These are phyloP conservation scores for Gastrophryne carolinensis DNA, from an alignment of 2,797 vertebrate species.

Conservation along the genomic window DNA sequence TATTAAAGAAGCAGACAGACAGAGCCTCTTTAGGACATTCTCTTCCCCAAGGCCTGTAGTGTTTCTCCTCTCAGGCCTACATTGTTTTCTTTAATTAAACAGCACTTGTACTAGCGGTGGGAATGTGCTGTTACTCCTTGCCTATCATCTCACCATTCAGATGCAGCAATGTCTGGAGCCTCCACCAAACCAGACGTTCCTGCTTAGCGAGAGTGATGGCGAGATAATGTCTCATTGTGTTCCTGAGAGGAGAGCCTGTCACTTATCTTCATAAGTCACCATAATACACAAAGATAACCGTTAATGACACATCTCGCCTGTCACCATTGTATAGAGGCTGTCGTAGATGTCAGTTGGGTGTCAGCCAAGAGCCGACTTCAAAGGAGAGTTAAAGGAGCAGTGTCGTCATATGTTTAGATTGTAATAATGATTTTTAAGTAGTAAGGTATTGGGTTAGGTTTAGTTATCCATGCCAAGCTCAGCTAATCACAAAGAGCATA, in stretches of 20 bases:
- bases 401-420: too few relatives aligned
- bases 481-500: too few relatives aligned
- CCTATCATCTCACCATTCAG: not conserved
- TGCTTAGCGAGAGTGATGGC: slow-evolving; percentile 9
- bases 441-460: too few relatives aligned
- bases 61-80: not conserved
- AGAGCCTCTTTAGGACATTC: not conserved
- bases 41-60: not conserved
- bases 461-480: too few relatives aligned
- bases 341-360: not conserved
- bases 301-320: not conserved
- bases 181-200: slow-evolving; percentile 13
- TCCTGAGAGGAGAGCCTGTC: slow-evolving; percentile 16
- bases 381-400: not conserved
- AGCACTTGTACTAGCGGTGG: not conserved
- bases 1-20: too few relatives aligned
- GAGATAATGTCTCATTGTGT: not conserved
- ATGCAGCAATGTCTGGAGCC: slow-evolving; percentile 6
- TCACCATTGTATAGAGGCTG: not conserved
- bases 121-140: not conserved
- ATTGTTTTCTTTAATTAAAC: not conserved
- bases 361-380: not conserved
- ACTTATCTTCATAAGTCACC: not conserved
- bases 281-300: not conserved
- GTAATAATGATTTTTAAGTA: too few relatives aligned